Base-by-base conservation (phyloP, 1,140 invertebrate species). In the Cotesia vestalis region DNA sequence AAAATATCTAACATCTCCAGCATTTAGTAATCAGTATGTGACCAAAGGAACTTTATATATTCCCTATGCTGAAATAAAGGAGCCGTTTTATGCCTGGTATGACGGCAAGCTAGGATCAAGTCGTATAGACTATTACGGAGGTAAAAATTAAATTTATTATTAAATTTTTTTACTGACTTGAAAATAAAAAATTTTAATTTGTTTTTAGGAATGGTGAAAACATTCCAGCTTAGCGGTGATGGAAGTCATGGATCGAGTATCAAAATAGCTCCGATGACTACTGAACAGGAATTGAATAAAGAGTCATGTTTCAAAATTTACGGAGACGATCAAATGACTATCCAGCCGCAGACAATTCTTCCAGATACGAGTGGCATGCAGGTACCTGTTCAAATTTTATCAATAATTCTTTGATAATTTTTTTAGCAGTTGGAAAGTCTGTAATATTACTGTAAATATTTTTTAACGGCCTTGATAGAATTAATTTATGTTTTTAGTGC, bases 121-220 rank as follows among this genome's bases (percentile, higher is more conserved):
- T 64, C 90, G 97, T 71, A 96, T 98, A 75, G 96, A 98, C 86
- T 99, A 98, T 80, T 99, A 98, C 88, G 94, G 94, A 77, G 94
- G 94, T 91, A 87, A 80, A 78, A 63, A 17, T 63, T 12, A 62
- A 12, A 17, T 34, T 67, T 27, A 35, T 38, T 2, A 57, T 59
- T 46, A 6, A 5, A 55, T 69, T 53, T 57, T 61, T 35, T 3
- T 34, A 34, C 46, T 66, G 34, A 20, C 8, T n/a, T 5, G 36
- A 20, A 11, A 60, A 17, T 12, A 14, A 52, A 34, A 52, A 11
- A 51, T 36, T 62, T 2, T 11, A 36, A 64, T 72, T 66, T 36
- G 3, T 46, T 68, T 81, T 9, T 70, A 92, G 91, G 89, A 27
- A 94, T 96, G 92, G 94, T 95, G 0, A 94, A 95, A 84, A 97